Conservation (phyloP, 2,113 vertebrate genomes). For the Eonycteris spelaea region DNA sequence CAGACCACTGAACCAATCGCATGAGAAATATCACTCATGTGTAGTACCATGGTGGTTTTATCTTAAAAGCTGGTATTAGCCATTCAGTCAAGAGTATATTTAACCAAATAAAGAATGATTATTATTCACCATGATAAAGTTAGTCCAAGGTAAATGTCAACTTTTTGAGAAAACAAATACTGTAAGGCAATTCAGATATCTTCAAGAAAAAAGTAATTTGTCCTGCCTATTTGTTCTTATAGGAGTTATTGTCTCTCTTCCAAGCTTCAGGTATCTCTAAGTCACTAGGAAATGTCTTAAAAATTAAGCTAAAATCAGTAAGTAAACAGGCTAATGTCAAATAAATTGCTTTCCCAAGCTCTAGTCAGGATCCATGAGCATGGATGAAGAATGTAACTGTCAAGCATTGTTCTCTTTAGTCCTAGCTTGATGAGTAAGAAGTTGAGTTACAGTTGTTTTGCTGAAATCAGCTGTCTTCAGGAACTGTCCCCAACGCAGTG, state of each 20-base stretch:
- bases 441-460: conserved; percentile 30
- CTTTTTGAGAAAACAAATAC: background rate
- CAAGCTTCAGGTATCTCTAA: conserved; percentile 14
- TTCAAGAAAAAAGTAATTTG: conserved; percentile 2
- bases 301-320: background rate
- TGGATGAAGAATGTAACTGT: background rate
- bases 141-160: background rate
- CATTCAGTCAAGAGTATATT: background rate
- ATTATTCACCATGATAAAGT: background rate
- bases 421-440: conserved; percentile 18
- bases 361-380: background rate
- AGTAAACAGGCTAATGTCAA: background rate
- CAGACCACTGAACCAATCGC: background rate
- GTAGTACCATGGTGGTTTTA: background rate
- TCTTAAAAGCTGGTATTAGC: conserved; percentile 11
- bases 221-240: background rate
- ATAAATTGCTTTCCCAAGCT: background rate
- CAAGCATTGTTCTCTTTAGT: background rate
- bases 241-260: background rate
- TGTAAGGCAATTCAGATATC: background rate
- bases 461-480: conserved; percentile 33
- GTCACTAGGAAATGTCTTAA: background rate
- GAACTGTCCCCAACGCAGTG: background rate
- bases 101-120: background rate
- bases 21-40: background rate